phyloP scores from a whole-genome alignment of 2,888 invertebrate species.

The Philonicus albiceps region DNA sequence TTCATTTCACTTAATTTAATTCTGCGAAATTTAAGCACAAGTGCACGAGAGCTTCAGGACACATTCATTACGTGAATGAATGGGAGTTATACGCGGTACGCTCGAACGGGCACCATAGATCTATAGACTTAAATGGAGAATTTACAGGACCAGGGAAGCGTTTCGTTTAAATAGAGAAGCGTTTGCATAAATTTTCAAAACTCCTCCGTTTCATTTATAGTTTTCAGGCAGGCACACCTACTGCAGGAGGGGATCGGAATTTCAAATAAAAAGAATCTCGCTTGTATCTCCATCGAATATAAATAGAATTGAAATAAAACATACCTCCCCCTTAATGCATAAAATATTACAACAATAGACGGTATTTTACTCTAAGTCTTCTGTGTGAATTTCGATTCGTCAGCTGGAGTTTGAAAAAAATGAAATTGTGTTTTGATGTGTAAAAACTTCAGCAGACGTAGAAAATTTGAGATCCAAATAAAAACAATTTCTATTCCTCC shows the following conservation, averaged over 20 bases:
- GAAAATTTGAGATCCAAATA: neutral
- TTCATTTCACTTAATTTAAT: neutral
- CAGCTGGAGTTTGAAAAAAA: neutral
- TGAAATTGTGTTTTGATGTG: neutral
- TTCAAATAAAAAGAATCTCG: neutral
- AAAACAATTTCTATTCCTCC: neutral
- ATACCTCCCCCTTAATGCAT: neutral
- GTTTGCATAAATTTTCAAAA: neutral
- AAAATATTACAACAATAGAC: neutral
- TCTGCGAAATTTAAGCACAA: neutral
- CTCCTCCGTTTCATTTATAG: neutral
- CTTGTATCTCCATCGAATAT: neutral
- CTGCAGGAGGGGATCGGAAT: neutral
- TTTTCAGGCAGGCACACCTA: neutral
- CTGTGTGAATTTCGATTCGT: neutral
- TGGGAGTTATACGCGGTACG: neutral
- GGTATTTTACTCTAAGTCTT: neutral
- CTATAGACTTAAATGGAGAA: neutral
- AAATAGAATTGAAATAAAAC: neutral
- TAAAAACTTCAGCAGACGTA: neutral
- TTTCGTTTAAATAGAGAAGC: neutral
- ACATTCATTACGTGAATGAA: neutral
- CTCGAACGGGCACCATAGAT: neutral
- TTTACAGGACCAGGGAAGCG: neutral
- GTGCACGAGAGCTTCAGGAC: neutral